phyloP scores from a whole-genome alignment of 1,140 invertebrate genomes.

The Zaprionus taronus region DNA sequence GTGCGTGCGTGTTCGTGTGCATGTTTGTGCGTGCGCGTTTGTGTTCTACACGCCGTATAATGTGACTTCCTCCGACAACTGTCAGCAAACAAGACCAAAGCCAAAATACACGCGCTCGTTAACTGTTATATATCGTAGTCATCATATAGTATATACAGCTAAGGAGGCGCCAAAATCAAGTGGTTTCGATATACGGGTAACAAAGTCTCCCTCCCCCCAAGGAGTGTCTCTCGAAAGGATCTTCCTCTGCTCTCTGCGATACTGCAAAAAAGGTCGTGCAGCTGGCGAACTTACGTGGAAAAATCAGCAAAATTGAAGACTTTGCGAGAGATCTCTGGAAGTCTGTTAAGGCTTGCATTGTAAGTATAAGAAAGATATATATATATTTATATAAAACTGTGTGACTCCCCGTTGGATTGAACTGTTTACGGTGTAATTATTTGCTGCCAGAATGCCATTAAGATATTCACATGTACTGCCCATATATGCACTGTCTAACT shows the following conservation, averaged over 20 bases:
- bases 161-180: conserved; percentile 22
- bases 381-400: neutral
- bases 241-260: conserved; percentile 21
- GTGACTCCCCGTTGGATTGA: neutral
- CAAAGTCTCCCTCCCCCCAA: neutral
- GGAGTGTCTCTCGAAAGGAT: neutral
- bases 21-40: conserved; percentile 3
- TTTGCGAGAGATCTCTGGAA: conserved; percentile 84
- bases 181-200: conserved; percentile 34
- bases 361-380: conserved; percentile 58
- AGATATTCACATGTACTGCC: neutral
- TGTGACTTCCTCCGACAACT: conserved; percentile 55
- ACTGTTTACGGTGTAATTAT: neutral
- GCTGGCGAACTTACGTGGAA: conserved; percentile 80
- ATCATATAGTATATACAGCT: neutral
- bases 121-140: neutral
- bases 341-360: conserved; percentile 85
- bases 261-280: conserved; percentile 61
- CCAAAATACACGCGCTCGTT: conserved; percentile 18
- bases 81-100: conserved; percentile 24
- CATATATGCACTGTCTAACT: conserved; percentile 23
- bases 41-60: conserved; percentile 41
- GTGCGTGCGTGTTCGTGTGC: conserved; percentile 21
- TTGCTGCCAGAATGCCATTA: neutral
- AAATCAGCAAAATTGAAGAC: conserved; percentile 84